Conservation (phyloP, 2,888 invertebrate species). For the Agonum fuliginosum region DNA sequence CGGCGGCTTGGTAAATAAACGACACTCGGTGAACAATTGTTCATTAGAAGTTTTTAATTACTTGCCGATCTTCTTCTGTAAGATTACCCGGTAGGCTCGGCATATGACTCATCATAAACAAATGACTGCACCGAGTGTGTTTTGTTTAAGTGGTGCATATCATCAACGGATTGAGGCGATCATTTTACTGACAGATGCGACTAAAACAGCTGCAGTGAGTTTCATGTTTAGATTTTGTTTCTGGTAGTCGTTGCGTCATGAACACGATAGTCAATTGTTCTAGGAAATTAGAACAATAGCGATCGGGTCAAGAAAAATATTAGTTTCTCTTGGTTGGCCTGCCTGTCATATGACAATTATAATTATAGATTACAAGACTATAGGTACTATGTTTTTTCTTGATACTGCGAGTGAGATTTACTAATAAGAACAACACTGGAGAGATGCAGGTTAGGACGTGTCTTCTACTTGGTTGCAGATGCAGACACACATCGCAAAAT, state of each 20-base stretch:
- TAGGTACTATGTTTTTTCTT: neutral
- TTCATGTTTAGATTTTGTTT: constrained; percentile 51
- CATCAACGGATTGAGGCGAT: constrained; percentile 51
- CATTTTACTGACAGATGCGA: constrained; percentile 60
- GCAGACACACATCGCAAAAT: no score
- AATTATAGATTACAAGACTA: constrained; percentile 29
- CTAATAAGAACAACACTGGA: no score
- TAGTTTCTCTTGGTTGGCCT: constrained; percentile 31
- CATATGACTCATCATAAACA: constrained; percentile 53
- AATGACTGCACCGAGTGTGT: constrained; percentile 34
- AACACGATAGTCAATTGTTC: constrained; percentile 31
- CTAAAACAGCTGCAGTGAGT: constrained; percentile 52
- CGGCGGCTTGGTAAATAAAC: constrained; percentile 4
- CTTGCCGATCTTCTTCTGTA: constrained; percentile 33
- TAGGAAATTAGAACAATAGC: constrained; percentile 52
- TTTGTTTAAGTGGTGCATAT: constrained; percentile 54
- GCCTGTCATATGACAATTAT: constrained; percentile 30
- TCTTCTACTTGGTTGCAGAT: no score
- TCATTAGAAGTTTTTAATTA: constrained; percentile 45
- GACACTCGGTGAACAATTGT: constrained; percentile 27
- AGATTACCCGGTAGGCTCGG: constrained; percentile 32
- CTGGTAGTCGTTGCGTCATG: constrained; percentile 49
- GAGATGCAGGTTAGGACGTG: no score
- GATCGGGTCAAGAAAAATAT: constrained; percentile 38
- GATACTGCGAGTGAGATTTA: no score